Base-by-base conservation (phyloP, 2,888 invertebrate species). In the Zygothrica quintamaculata region DNA sequence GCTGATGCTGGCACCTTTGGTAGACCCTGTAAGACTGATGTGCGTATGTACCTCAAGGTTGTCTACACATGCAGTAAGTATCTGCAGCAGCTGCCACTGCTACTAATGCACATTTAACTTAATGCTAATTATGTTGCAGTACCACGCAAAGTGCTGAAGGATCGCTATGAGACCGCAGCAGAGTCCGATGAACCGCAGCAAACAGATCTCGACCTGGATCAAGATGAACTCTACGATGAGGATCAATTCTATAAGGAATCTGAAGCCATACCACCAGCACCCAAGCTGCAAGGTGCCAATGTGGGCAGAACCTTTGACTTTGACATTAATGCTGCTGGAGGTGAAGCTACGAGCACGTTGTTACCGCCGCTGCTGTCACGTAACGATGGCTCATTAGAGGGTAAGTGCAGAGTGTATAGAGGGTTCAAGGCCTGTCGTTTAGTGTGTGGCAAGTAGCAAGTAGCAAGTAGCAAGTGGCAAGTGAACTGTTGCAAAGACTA, bases 61-160 rank as follows among this genome's bases (percentile, higher is more conserved):
- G 95, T 96, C 77, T 96, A 96, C 90, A 96, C 96, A 37, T 96
- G 96, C 89, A 96, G 96, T 96, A 91, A 95, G 95, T 93, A 62
- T 59, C 22, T 36, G 1, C 16, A 5, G 18, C 18, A 1, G 11
- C 3, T 13, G 13, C 13, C 31, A 7, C 1, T 8, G 3, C 18
- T 22, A 22, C n/a, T n/a, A n/a, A n/a, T n/a, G n/a, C n/a, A n/a
- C n/a, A n/a, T n/a, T n/a, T n/a, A n/a, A n/a, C 31, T 60, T 8
- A 46, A 29, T 29, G 22, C 39, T 0, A 13, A 13, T 9, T 6
- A 0, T 7, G 36, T 91, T 89, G 1, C 92, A 97, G 97, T 97
- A 70, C 96, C 96, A 2, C 93, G 96, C 71, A 95, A 95, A 88
- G 96, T 97, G 51, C 92, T 97, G 65, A 95, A 95, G 88, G 96